Base-by-base conservation (phyloP, 1,140 invertebrate species). In the Philopotamus ludificatus region DNA sequence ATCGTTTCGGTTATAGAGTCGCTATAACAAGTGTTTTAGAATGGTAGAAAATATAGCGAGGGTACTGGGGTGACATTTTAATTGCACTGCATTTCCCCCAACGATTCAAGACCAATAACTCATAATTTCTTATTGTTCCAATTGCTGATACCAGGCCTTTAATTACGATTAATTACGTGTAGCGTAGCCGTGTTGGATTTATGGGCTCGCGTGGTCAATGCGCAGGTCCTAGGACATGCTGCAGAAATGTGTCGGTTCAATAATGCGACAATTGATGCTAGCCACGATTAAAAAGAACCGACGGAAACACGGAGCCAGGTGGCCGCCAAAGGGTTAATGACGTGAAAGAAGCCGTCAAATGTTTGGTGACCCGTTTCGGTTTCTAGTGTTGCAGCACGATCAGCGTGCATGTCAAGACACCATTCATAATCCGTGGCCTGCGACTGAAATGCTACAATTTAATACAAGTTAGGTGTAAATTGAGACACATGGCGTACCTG, bases 381-480 rank as follows among this genome's bases (percentile, higher is more conserved):
- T n/a, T n/a, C n/a, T n/a, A n/a, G n/a, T n/a, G n/a, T n/a, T n/a
- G n/a, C n/a, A n/a, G 28, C 12, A 12, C 28, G 28, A 34, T 12
- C 28, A 4, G 39, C 16, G 57, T 69, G 67, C 67, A 69, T 69
- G 67, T 69, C 53, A 65, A 65, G 50, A 57, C 57, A 69, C 47
- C 67, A 69, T 69, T 65, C 67, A 69, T 69, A 69, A 69, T 41
- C 34, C 50, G 57, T 54, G 21, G 50, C 63, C 59, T 58, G 47
- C 39, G 25, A 60, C 49, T 64, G 57, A 68, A 64, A 68, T 53
- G 62, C 49, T 65, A 65, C 63, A 65, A 69, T 69, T 65, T 69
- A 69, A 69, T 65, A 51, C 55, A 69, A 69, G 67, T 69, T 65
- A 69, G 67, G 67, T 69, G 67, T 69, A 69, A 69, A 69, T 69